Base-by-base conservation (phyloP, 2,797 vertebrate genomes). In the Poecile montanus region DNA sequence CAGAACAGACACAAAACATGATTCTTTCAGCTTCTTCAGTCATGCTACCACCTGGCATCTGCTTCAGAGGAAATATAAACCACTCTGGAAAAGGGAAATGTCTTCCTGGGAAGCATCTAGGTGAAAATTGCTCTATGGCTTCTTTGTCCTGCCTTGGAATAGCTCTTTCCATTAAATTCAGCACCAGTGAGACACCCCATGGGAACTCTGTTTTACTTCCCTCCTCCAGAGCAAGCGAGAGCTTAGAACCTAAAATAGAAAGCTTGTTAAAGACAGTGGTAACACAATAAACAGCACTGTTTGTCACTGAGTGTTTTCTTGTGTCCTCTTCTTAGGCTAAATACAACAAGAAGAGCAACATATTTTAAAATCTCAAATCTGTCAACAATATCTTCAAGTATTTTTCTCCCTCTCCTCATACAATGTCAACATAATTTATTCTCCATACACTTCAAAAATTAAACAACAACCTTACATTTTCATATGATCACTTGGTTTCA, bases 141-240 rank as follows among this genome's bases (percentile, higher is more conserved):
- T 36, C 6, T 54, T 50, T 42, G 65, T 68, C 54, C 45, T 57
- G 32, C 45, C 53, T 47, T 57, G 63, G 32, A 67, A 63, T 15
- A 76, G 54, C 27, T 74, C 53, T 73, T 74, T 6, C 36, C 40
- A 63, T 65, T 60, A 67, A 67, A 40, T 74, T 40, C 34, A 54
- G 27, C 30, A 44, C 22, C 29, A 56, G 11, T 4, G n/a, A 80
- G 45, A 66, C 15, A 27, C 0, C 2, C 18, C 40, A 5, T 0
- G 9, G 30, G 53, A 89, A 47, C 11, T 51, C n/a, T 6, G 34
- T 9, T 61, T 92, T 25, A 60, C 40, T 89, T 48, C 45, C 88
- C 30, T 82, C 68, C 89, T 91, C 80, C 36, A 29, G 42, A 80
- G 6, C 1, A 6, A 60, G 7, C 2, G 25, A 72, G 4, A 42